A percentile compares a stretch with the other conserved stretches of the same genome.
Conservation (phyloP, 2,888 invertebrate genomes). For the Peribatodes rhomboidaria region DNA sequence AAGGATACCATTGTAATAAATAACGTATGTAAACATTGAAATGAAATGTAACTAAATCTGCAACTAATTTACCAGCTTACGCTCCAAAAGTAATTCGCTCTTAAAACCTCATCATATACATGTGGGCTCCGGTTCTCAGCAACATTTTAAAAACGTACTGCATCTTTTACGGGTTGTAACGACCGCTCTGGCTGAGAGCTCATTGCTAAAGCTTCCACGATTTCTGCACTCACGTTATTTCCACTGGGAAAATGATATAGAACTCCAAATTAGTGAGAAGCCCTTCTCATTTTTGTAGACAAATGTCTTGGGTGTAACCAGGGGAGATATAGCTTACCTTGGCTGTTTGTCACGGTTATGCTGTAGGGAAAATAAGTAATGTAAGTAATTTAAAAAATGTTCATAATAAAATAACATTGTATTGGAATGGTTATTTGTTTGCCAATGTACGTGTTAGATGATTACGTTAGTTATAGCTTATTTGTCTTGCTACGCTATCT, state of each 20-base stretch:
- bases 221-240: constrained; percentile 54
- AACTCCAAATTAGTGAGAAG: constrained; percentile 42
- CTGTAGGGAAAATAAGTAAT: not conserved
- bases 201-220: constrained; percentile 51
- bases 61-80: not conserved
- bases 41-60: not conserved
- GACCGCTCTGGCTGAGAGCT: constrained; percentile 38
- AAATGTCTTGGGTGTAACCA: constrained; percentile 10
- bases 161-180: constrained; percentile 32
- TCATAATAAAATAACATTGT: too few species aligned
- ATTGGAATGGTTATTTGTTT: too few species aligned
- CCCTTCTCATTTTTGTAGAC: constrained; percentile 25
- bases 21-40: too few species aligned
- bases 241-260: constrained; percentile 53
- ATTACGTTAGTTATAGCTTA: not conserved
- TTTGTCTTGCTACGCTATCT: not conserved
- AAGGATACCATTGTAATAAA: too few species aligned
- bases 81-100: constrained; percentile 5
- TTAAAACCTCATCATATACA: constrained; percentile 11
- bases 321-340: not conserved
- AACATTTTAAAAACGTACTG: constrained; percentile 36
- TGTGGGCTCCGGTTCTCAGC: not conserved
- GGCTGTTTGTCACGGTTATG: not conserved
- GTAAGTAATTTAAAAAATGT: too few species aligned
- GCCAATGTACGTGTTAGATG: too few species aligned